These are phyloP conservation scores for Percopsis transmontana DNA, from an alignment of 2,113 vertebrate genomes.

Conservation along the genomic window DNA sequence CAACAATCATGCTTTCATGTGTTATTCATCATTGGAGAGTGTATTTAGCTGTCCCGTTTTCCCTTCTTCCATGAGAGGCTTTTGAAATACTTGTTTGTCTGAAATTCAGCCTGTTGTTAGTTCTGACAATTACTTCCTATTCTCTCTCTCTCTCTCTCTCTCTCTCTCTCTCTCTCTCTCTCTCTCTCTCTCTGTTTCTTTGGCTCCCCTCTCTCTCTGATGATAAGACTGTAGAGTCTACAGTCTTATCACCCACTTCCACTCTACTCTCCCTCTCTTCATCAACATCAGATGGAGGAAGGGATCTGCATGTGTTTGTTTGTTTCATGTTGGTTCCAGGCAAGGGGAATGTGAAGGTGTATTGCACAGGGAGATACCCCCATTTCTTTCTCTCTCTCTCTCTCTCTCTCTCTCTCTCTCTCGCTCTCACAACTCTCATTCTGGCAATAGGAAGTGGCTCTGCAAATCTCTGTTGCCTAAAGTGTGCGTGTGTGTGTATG, in stretches of 20 bases:
- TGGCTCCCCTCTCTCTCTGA: conserved; percentile 68
- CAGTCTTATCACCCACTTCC: conserved; percentile 73
- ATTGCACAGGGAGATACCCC: conserved; percentile 48
- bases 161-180: background rate
- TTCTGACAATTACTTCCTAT: conserved; percentile 53
- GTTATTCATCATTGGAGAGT: conserved; percentile 62
- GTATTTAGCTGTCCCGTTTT: conserved; percentile 67
- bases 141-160: conserved; percentile 1
- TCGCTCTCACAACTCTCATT: conserved; percentile 48
- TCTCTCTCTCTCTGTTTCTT: conserved; percentile 37
- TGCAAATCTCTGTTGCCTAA: conserved; percentile 46
- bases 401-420: conserved; percentile 1
- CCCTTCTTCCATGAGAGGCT: conserved; percentile 67
- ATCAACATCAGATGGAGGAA: conserved; percentile 69
- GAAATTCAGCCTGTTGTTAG: conserved; percentile 73
- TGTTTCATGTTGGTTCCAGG: conserved; percentile 62
- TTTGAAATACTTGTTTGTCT: conserved; percentile 69
- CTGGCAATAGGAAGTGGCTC: conserved; percentile 43
- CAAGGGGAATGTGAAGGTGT: conserved; percentile 60
- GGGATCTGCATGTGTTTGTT: conserved; percentile 56
- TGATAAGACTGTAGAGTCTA: too few relatives aligned
- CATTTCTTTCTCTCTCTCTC: background rate
- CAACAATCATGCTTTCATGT: too few relatives aligned
- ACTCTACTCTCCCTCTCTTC: conserved; percentile 72
- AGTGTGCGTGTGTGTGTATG: conserved; percentile 23